Evolutionary conservation across 1,140 invertebrate genomes (phyloP), one percentile per base, ranked within the genome.

Genomic region (Chelonus insularis): DNA sequence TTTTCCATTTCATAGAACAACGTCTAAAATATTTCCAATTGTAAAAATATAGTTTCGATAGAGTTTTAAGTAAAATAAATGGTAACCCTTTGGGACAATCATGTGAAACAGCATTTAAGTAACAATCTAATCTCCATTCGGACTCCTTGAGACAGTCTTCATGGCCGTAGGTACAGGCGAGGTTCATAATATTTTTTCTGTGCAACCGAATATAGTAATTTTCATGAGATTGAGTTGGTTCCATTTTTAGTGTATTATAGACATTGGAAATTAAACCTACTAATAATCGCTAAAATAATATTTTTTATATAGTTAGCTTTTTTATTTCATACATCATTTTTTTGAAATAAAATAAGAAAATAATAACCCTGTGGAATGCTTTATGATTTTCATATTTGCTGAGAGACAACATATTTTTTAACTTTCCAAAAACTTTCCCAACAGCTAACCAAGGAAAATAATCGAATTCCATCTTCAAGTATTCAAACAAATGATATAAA

Each of bases 381-480:
- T 51, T 60, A 8, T 34, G 43, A 21, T 39, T 23, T 14, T 18
- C 18, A 16, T 21, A 7, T n/a, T 25, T 29, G n/a, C 7, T n/a
- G 23, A n/a, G 11, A 4, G 14, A 18, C 8, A 60, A 36, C 7
- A 60, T 32, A 8, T 23, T 47, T 20, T 34, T 47, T n/a, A 60
- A 20, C 16, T 43, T 51, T 23, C 16, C 4, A 1, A 60, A 41
- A 43, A 43, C 32, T 51, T 60, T 60, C 16, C n/a, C 36, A 16
- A 81, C 84, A 0, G 86, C 67, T 0, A 78, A 78, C 87, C 87
- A 89, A 0, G 87, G 84, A 14, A 86, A 79, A 71, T 86, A 87
- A 63, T 87, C 83, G 20, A 70, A 72, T 70, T 89, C 88, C 5
- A 82, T 69, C 1, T 75, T 72, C 65, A 89, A 67, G 66, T 88